Percentiles rank a stretch among this genome's conserved stretches.
Evolutionary conservation across 2,888 invertebrate species (phyloP).

Genomic region (Galerucella pusilla): DNA sequence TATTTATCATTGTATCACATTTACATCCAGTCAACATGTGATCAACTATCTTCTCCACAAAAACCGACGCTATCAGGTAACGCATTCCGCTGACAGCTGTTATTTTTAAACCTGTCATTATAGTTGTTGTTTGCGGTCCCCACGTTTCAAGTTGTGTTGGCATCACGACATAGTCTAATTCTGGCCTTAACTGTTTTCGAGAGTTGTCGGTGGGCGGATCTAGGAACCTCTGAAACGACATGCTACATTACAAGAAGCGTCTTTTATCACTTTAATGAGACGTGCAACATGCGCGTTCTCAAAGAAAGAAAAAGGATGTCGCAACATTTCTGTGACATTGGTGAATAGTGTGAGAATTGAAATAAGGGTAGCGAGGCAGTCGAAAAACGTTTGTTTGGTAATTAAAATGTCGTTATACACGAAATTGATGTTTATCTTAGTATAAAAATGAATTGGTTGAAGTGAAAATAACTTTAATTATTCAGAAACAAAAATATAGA

Average conservation of each 20-base stretch:
- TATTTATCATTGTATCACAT: neutral
- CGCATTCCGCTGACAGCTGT: constrained; percentile 41
- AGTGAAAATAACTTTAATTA: neutral
- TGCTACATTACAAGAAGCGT: constrained; percentile 32
- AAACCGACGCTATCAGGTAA: constrained; percentile 44
- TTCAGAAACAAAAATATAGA: neutral
- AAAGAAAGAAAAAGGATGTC: constrained; percentile 22
- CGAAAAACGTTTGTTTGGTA: neutral
- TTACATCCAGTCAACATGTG: constrained; percentile 2
- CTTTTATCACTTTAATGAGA: constrained; percentile 36
- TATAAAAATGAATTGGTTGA: neutral
- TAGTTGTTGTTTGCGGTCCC: constrained; percentile 44
- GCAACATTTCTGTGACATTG: constrained; percentile 12
- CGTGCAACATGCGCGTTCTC: constrained; percentile 24
- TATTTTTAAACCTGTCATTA: constrained; percentile 53
- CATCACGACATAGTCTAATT: constrained; percentile 27
- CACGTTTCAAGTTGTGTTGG: constrained; percentile 16
- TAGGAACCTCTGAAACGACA: constrained; percentile 23
- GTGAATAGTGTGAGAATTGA: constrained; percentile 15
- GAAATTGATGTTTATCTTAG: neutral
- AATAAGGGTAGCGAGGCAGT: constrained; percentile 9
- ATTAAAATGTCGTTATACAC: constrained; percentile 5
- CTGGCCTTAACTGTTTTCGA: constrained; percentile 27
- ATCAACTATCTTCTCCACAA: constrained; percentile 12
- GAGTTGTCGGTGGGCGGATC: constrained; percentile 28